phyloP scores from a whole-genome alignment of 2,888 invertebrate species.

The Drosophila lutescens region DNA sequence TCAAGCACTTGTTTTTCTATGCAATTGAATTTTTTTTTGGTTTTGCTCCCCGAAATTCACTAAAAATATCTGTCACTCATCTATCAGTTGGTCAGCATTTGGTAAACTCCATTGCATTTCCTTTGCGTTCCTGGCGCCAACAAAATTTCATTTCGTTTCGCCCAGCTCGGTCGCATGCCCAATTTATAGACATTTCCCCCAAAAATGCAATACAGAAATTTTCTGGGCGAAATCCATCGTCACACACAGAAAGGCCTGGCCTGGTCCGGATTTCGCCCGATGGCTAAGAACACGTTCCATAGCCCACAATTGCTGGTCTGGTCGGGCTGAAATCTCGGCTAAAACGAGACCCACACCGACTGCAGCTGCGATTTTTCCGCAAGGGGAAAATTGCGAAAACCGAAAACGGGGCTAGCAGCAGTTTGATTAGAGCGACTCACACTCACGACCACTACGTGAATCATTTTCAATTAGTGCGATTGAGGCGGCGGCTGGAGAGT shows the following conservation, averaged over 20 bases:
- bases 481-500: conserved; percentile 42
- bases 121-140: conserved; percentile 22
- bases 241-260: conserved; percentile 18
- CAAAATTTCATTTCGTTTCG: conserved; percentile 38
- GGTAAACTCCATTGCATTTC: conserved; percentile 30
- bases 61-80: conserved; percentile 41
- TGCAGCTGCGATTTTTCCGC: conserved; percentile 21
- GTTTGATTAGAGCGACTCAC: conserved; percentile 64
- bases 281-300: conserved; percentile 35
- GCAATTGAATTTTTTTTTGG: conserved; percentile 22
- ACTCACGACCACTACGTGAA: conserved; percentile 47
- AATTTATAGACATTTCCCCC: conserved; percentile 41
- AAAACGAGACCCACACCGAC: conserved; percentile 39
- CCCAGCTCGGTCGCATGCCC: conserved; percentile 20
- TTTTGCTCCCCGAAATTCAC: conserved; percentile 16
- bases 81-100: conserved; percentile 36
- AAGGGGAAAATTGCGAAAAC: conserved; percentile 16
- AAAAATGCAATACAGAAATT: conserved; percentile 49
- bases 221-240: conserved; percentile 25
- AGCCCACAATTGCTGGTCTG: conserved; percentile 26
- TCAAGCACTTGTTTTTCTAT: background rate
- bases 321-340: conserved; percentile 35
- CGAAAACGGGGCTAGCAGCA: conserved; percentile 38
- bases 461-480: conserved; percentile 76
- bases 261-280: conserved; percentile 5